A percentile compares a stretch with the other conserved stretches of the same genome.
phyloP scores from a whole-genome alignment of 92 coral and sea anemone species.

The Zoanthus sociatus region DNA sequence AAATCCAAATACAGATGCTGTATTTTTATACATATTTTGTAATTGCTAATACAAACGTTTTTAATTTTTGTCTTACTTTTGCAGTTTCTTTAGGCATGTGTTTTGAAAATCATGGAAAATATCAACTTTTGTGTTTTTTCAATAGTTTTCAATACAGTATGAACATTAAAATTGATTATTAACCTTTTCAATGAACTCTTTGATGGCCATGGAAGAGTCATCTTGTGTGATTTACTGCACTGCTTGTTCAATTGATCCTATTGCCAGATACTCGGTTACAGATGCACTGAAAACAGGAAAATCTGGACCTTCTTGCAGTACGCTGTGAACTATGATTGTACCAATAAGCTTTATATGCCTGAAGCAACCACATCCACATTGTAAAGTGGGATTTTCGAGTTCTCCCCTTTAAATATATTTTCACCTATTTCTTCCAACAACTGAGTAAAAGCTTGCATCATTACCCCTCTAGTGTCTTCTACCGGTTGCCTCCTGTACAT shows the following conservation, averaged over 20 bases:
- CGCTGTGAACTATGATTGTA: slow-evolving; percentile 55
- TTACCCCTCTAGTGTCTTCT: slow-evolving; percentile 60
- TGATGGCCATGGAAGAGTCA: too few species aligned
- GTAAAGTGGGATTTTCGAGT: slow-evolving; percentile 45
- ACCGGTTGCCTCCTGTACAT: slow-evolving; percentile 57
- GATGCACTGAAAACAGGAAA: slow-evolving; percentile 55
- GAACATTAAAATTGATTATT: too few species aligned
- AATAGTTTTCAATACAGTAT: too few species aligned
- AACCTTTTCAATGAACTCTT: too few species aligned
- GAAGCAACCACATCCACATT: slow-evolving; percentile 50
- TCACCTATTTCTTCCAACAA: neutral
- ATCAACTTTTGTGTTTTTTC: too few species aligned
- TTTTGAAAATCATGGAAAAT: too few species aligned
- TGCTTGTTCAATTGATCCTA: slow-evolving; percentile 59
- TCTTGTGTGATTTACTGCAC: neutral
- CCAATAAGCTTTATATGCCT: slow-evolving; percentile 56
- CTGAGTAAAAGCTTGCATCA: slow-evolving; percentile 49
- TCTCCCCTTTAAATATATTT: slow-evolving; percentile 48
- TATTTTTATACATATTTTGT: neutral
- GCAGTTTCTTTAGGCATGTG: neutral
- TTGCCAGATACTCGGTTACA: slow-evolving; percentile 63
- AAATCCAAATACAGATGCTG: neutral
- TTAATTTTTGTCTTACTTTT: neutral
- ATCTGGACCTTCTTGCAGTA: slow-evolving; percentile 73
- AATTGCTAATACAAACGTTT: neutral